A percentile compares a stretch with the other conserved stretches of the same genome.
These are phyloP conservation scores for Pomacea canaliculata DNA, from an alignment of 2,888 invertebrate species.

Conservation along the genomic window DNA sequence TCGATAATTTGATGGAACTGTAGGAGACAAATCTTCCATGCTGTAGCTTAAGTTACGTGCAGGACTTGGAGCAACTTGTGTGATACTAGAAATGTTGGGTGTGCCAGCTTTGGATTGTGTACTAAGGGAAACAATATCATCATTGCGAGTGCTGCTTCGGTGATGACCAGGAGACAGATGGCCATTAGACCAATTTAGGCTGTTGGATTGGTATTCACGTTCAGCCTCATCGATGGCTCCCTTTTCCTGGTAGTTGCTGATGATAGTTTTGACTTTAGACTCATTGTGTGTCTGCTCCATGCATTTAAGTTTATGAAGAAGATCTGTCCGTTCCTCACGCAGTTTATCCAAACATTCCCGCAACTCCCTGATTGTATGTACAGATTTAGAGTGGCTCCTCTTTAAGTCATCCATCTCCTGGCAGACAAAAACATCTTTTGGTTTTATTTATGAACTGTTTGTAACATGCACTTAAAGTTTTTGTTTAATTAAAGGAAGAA, in stretches of 20 bases:
- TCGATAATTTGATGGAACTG: slow-evolving; percentile 40
- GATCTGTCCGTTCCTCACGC: slow-evolving; percentile 48
- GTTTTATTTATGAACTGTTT: neutral
- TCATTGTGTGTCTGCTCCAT: slow-evolving; percentile 44
- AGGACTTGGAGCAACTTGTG: slow-evolving; percentile 1
- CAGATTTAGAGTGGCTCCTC: slow-evolving; percentile 52
- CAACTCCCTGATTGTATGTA: slow-evolving; percentile 53
- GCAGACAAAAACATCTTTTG: slow-evolving; percentile 10
- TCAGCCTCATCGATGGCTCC: slow-evolving; percentile 47
- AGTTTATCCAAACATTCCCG: slow-evolving; percentile 52
- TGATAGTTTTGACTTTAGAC: slow-evolving; percentile 45
- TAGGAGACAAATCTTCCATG: slow-evolving; percentile 26
- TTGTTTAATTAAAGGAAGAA: too few relatives aligned
- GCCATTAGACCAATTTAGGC: slow-evolving; percentile 6
- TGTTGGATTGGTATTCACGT: slow-evolving; percentile 24
- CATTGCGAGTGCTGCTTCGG: slow-evolving; percentile 16
- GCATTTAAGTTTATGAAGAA: slow-evolving; percentile 44
- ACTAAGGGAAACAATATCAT: neutral
- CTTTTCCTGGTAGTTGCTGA: slow-evolving; percentile 50
- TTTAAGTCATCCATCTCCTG: slow-evolving; percentile 55
- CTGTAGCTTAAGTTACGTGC: slow-evolving; percentile 2
- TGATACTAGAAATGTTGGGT: neutral
- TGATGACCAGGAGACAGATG: slow-evolving; percentile 2
- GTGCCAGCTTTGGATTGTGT: slow-evolving; percentile 1
- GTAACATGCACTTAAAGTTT: neutral